Conservation (phyloP, 53 echinoderm and acorn worm genomes). For the Hippasteria phrygiana region DNA sequence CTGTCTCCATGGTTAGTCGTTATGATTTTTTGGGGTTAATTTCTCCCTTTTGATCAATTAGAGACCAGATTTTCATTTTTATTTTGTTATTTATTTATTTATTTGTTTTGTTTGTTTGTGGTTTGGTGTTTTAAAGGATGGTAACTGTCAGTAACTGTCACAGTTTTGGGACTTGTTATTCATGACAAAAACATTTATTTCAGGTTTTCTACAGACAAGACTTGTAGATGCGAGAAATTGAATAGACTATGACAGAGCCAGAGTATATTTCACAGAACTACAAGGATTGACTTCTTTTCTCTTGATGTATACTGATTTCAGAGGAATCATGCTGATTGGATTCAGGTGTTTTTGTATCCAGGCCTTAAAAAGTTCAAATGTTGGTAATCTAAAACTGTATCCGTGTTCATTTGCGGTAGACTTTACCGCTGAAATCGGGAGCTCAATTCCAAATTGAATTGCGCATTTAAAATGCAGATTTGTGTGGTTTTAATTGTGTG, state of each 20-base stretch:
- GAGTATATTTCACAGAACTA: too few relatives aligned
- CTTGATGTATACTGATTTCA: too few relatives aligned
- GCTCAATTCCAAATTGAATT: neutral
- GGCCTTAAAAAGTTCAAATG: neutral
- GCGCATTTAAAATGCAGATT: neutral
- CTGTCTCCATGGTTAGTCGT: slow-evolving; percentile 76
- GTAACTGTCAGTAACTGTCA: too few relatives aligned
- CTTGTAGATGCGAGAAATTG: too few relatives aligned
- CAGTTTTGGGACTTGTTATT: too few relatives aligned
- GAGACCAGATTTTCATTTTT: neutral
- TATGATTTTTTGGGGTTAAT: slow-evolving; percentile 17
- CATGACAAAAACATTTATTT: too few relatives aligned
- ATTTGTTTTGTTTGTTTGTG: too few relatives aligned
- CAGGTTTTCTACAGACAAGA: too few relatives aligned
- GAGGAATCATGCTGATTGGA: neutral
- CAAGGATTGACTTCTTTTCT: too few relatives aligned
- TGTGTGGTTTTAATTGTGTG: neutral
- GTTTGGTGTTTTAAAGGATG: too few relatives aligned
- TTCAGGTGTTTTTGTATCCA: neutral
- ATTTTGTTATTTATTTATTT: neutral
- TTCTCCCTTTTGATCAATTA: slow-evolving; percentile 11
- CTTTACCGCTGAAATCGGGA: neutral
- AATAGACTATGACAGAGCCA: too few relatives aligned
- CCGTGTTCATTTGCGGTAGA: too few relatives aligned
- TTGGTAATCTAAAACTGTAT: neutral